Conservation (phyloP, 1,140 invertebrate species). For the Drosophila lini region DNA sequence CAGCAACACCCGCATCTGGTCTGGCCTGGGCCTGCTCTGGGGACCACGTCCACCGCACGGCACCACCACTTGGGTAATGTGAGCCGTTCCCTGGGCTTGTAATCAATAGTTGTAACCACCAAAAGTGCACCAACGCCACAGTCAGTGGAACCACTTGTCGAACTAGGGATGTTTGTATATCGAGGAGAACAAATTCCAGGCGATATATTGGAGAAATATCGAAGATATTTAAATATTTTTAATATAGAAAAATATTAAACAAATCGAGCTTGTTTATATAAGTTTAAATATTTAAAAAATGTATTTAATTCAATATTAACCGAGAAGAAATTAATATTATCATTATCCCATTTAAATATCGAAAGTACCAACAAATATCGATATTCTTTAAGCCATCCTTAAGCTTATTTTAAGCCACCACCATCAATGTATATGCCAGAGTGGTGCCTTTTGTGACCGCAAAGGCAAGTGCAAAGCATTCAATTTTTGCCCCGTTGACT, state of each 20-base stretch:
- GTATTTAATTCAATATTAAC: no score
- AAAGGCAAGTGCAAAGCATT: conserved; percentile 80
- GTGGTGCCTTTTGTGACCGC: conserved; percentile 63
- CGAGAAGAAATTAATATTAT: neutral
- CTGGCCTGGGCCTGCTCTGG: conserved; percentile 5
- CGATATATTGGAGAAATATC: neutral
- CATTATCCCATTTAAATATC: no score
- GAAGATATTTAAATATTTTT: neutral
- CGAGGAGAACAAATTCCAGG: neutral
- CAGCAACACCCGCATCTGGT: conserved; percentile 73
- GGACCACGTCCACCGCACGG: neutral
- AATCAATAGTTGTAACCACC: conserved; percentile 82
- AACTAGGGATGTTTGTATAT: neutral
- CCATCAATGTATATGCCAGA: conserved; percentile 13
- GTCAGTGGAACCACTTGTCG: conserved; percentile 42
- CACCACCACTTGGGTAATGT: conserved; percentile 56
- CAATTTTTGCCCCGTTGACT: conserved; percentile 74
- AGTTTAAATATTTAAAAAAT: neutral
- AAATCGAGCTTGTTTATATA: neutral
- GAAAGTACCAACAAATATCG: no score
- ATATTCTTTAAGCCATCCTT: conserved; percentile 2
- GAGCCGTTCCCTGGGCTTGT: conserved; percentile 71
- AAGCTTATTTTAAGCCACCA: conserved; percentile 4
- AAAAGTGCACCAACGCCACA: conserved; percentile 54
- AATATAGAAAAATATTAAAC: neutral